A percentile compares a stretch with the other conserved stretches of the same genome.
phyloP scores from a whole-genome alignment of 1,140 invertebrate genomes.

The Phenacoccus solenopsis region DNA sequence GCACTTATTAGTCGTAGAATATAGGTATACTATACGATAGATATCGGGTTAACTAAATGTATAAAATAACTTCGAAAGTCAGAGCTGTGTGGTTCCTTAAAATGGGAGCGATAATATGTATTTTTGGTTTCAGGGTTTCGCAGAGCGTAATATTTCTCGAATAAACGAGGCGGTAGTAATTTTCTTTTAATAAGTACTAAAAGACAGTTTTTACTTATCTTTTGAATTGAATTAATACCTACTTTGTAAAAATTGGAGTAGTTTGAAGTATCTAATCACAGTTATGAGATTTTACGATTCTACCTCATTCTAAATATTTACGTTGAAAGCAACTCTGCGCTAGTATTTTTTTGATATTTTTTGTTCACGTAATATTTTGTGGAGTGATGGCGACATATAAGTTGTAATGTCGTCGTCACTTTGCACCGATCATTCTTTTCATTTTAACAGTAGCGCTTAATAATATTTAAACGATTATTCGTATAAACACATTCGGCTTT shows the following conservation, averaged over 20 bases:
- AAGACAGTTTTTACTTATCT: not conserved
- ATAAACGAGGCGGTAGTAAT: slow-evolving; percentile 12
- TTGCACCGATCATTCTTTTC: not conserved
- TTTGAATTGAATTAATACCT: not conserved
- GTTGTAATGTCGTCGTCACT: not conserved
- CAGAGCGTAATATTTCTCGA: slow-evolving; percentile 4
- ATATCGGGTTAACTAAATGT: not conserved
- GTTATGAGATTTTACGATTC: not conserved
- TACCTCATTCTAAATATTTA: not conserved
- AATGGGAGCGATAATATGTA: slow-evolving; percentile 9
- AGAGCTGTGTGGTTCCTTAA: not conserved
- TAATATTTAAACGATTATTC: not conserved
- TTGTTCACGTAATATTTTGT: not conserved
- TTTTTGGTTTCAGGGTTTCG: slow-evolving; percentile 14
- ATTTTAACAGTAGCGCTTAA: not conserved
- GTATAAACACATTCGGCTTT: not conserved
- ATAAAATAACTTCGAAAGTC: not conserved
- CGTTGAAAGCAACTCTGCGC: not conserved
- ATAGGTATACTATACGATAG: not conserved
- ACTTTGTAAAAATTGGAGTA: slow-evolving; percentile 5
- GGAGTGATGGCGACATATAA: too few species aligned
- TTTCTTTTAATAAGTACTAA: not conserved
- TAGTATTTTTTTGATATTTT: not conserved
- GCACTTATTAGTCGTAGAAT: not conserved
- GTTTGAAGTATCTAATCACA: not conserved